Conservation (phyloP, 2,113 vertebrate genomes). For the Lates calcarifer region DNA sequence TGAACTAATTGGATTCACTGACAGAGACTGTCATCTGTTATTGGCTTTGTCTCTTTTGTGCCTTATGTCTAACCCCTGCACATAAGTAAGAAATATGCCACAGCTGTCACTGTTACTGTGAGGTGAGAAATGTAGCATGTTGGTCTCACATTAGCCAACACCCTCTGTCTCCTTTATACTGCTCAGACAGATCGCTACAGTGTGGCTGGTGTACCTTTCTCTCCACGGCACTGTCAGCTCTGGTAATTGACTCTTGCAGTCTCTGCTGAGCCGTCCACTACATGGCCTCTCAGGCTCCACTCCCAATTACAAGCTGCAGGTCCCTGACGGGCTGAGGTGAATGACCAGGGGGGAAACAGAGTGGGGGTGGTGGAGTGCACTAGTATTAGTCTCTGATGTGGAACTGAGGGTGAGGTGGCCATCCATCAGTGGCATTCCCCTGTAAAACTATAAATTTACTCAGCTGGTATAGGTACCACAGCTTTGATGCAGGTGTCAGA, state of each 20-base stretch:
- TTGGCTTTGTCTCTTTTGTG: not conserved
- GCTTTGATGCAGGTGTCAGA: constrained; percentile 18
- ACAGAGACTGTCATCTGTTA: not conserved
- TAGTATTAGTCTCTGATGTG: constrained; percentile 71
- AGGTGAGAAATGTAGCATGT: constrained; percentile 51
- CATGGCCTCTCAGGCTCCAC: constrained; percentile 68
- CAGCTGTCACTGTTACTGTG: constrained; percentile 28
- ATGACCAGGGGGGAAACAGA: constrained; percentile 10
- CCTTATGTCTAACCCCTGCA: not conserved
- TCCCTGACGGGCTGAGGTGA: constrained; percentile 63
- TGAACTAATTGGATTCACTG: constrained; percentile 9
- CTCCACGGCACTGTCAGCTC: constrained; percentile 68
- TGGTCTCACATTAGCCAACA: constrained; percentile 60
- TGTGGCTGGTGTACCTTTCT: constrained; percentile 69
- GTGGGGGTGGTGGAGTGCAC: not conserved
- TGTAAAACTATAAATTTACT: constrained; percentile 46
- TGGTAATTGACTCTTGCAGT: constrained; percentile 79
- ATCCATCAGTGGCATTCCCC: constrained; percentile 9
- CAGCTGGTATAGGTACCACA: constrained; percentile 26
- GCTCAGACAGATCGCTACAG: constrained; percentile 58
- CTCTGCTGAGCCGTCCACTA: constrained; percentile 72
- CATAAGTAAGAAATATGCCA: constrained; percentile 10
- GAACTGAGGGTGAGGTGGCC: constrained; percentile 21
- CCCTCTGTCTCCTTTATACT: constrained; percentile 60
- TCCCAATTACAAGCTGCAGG: constrained; percentile 74